Base-by-base conservation (phyloP, 2,888 invertebrate genomes). In the Blera fallax region DNA sequence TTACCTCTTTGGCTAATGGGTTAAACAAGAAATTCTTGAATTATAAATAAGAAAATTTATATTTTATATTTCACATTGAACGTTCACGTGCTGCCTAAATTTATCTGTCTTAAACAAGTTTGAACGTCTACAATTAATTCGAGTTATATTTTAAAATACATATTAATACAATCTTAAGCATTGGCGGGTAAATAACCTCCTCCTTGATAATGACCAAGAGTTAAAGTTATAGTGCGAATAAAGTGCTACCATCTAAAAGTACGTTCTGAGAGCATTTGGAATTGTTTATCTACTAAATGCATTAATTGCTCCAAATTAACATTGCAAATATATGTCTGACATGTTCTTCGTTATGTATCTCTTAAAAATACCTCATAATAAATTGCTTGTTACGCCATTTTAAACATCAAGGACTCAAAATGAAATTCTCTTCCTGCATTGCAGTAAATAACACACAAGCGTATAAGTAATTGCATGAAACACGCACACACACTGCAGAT, bases 241-340 rank as follows among this genome's bases (percentile, higher is more conserved):
- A 62, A 18, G 16, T 45, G 62, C 45, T 6, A 27, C 16, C 27
- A 29, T 10, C 43, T 32, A 14, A 50, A 34, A 67, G 14, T 21
- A 58, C 18, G 11, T 6, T 37, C 8, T 27, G n/a, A 10, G 54
- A 21, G 43, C 52, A 52, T 27, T 52, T 11, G 24, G 29, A 67
- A 77, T 60, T 77, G 50, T 52, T 56, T 64, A 56, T 64, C 34
- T 54, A 10, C 29, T 16, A 64, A 54, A 64, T 24, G 32, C 43
- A 43, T 60, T 60, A 27, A 60, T 37, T 24, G 11, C 16, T 27
- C 14, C 14, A 4, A 29, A 48, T 65, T 48, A 45, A 24, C 64
- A 48, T 64, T 32, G 34, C 52, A 74, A 54, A 24, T 27, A 37
- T 11, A n/a, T 37, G 27, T 14, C 43, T 43, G 14, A 16, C 24